Evolutionary conservation across 1,140 invertebrate species (phyloP), one percentile per base, ranked within the genome.

Genomic region (Hormaphis cornu): DNA sequence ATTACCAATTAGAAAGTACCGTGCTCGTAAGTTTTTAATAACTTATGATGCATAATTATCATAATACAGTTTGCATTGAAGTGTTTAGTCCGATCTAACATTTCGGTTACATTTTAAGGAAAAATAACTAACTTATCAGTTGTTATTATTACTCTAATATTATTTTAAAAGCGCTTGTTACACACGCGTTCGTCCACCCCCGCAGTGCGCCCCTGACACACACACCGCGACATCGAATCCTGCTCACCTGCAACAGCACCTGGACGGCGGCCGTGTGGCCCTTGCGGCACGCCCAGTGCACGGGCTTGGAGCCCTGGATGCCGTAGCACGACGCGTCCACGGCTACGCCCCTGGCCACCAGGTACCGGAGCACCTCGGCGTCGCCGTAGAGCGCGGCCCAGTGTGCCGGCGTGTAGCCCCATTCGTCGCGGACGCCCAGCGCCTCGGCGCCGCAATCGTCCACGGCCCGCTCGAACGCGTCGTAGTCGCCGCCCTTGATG

Each of bases 401-500:
- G 77, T 95, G 92, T 12, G 90, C 90, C 3, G 90, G 89, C 1
- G 91, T 94, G 76, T 95, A 93, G 18, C 91, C 92, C 81, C 93
- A 92, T 75, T 92, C 88, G 78, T 95, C 91, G 33, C 91, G 81
- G 0, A 86, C 85, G 54, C 84, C 85, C 26, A 91, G 76, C 54
- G 87, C 83, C 78, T 85, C 86, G 7, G 85, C 79, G 0, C 88
- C 88, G 7, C 85, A 80, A 75, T 89, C 89, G 73, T 91, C 89
- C 8, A 91, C 87, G 16, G 89, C 78, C 48, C 84, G 83, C 76
- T 90, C 89, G 30, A 90, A 86, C 69, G 87, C 87, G 46, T 83
- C 83, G 3, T 89, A 84, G 74, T 90, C 86, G 1, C 89, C 83
- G 59, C 33, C 16, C 20, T 66, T 66, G 26, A 66, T 66, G 18